These are phyloP conservation scores for Eurypyga helias DNA, from an alignment of 2,113 vertebrate species.

Conservation along the genomic window DNA sequence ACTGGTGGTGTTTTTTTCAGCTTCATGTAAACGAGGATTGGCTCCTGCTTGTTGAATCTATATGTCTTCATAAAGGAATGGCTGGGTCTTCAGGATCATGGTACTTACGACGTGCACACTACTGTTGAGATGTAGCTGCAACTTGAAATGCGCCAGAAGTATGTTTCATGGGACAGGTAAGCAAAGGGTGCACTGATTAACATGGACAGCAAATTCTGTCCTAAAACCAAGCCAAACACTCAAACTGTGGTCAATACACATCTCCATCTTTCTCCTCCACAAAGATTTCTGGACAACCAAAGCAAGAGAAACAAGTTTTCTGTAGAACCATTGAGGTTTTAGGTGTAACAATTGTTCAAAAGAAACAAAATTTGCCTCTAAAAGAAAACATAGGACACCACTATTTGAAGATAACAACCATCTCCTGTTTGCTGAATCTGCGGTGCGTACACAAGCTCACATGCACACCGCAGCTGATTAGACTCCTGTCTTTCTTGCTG, in stretches of 20 bases:
- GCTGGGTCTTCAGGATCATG: neutral
- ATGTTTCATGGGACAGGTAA: neutral
- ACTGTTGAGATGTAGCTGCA: neutral
- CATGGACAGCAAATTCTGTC: neutral
- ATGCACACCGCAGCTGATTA: neutral
- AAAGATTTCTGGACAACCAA: neutral
- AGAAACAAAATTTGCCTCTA: neutral
- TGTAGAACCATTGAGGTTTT: neutral
- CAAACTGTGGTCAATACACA: neutral
- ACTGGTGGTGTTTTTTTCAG: neutral
- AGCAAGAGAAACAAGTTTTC: neutral
- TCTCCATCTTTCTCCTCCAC: neutral
- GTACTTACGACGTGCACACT: too few species aligned
- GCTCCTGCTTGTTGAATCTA: neutral
- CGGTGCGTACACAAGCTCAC: neutral
- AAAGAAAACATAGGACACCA: neutral
- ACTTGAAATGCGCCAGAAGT: neutral
- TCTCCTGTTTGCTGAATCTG: neutral
- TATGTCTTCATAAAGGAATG: neutral
- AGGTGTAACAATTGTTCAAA: neutral
- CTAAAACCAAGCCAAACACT: neutral
- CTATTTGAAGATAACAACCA: neutral
- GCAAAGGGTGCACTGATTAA: neutral
- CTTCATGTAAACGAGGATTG: neutral
- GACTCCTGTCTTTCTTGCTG: constrained; percentile 25